A percentile compares a stretch with the other conserved stretches of the same genome.
Conservation (phyloP, 2,797 vertebrate species). For the Natrix natrix region DNA sequence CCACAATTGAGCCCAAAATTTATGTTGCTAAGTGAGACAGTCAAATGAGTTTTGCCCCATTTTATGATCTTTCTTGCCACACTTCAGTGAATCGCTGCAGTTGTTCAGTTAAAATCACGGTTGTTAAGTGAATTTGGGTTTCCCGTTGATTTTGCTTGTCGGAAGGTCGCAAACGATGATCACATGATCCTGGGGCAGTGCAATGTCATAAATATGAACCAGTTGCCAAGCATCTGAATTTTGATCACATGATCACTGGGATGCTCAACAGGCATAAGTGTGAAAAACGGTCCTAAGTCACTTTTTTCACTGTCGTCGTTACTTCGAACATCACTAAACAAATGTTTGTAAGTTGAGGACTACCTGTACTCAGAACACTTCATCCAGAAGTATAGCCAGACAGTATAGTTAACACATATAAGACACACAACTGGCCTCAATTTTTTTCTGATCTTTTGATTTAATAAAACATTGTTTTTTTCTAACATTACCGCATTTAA, state of each 20-base stretch:
- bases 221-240: neutral
- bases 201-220: neutral
- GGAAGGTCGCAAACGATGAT: neutral
- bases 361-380: neutral
- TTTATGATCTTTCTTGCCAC: neutral
- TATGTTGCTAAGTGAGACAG: neutral
- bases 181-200: neutral
- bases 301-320: neutral
- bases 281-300: neutral
- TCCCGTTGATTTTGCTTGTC: neutral
- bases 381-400: neutral
- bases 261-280: neutral
- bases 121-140: neutral
- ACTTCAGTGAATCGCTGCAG: too few species aligned
- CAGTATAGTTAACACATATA: neutral
- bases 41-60: neutral
- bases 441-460: constrained; percentile 9
- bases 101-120: too few species aligned
- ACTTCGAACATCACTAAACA: neutral
- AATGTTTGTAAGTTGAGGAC: neutral
- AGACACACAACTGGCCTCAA: neutral
- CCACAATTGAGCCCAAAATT: neutral
- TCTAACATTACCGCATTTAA: constrained; percentile 82
- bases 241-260: neutral
- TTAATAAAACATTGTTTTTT: constrained; percentile 35